Evolutionary conservation across 2,113 vertebrate genomes (phyloP).

Genomic region (Asarcornis scutulata): DNA sequence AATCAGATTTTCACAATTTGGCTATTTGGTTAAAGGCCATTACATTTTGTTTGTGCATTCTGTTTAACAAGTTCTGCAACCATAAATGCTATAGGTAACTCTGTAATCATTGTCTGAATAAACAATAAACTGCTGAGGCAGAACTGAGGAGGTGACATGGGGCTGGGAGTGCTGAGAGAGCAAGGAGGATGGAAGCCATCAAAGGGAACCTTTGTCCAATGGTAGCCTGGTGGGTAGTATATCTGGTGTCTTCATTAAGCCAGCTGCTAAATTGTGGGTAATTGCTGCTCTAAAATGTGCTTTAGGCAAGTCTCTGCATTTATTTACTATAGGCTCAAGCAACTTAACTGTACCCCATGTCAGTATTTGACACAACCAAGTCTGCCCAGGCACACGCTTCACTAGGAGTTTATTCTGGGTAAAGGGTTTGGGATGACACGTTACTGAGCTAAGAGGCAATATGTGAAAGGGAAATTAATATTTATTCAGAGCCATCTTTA

Average conservation of each 20-base stretch:
- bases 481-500: neutral
- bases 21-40: too few species aligned
- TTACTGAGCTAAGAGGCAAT: neutral
- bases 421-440: neutral
- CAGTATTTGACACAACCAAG: neutral
- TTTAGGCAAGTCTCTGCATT: neutral
- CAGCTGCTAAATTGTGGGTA: neutral
- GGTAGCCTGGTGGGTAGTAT: neutral
- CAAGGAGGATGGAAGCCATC: neutral
- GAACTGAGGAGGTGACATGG: neutral
- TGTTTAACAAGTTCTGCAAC: too few species aligned
- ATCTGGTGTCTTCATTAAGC: neutral
- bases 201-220: neutral
- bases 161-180: rapidly evolving
- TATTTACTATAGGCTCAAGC: neutral
- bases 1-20: too few species aligned
- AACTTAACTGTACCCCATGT: neutral
- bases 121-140: neutral
- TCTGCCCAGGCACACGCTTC: neutral
- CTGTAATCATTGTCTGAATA: neutral
- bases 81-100: neutral
- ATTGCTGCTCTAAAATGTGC: neutral
- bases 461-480: neutral
- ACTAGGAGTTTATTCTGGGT: neutral
- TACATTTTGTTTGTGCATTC: too few species aligned